Percentiles rank a stretch among this genome's conserved stretches.
phyloP scores from a whole-genome alignment of 1,140 invertebrate genomes.

The Liolophura sinensis region DNA sequence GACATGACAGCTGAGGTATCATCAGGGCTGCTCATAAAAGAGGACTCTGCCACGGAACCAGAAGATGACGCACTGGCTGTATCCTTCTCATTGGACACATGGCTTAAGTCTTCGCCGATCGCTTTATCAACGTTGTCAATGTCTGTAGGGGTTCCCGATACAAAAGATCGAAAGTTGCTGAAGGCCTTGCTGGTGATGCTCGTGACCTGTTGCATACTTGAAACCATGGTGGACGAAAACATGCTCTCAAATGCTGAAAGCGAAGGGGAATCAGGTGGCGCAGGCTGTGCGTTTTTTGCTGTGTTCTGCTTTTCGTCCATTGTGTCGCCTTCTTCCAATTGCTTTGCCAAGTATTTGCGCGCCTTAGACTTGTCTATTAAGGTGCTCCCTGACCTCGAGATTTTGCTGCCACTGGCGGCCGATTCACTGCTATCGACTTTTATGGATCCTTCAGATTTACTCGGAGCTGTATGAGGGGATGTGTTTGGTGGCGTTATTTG shows the following conservation, averaged over 20 bases:
- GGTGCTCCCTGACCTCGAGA: conserved; percentile 19
- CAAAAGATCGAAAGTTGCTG: conserved; percentile 24
- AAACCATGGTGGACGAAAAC: conserved; percentile 58
- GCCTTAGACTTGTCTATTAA: conserved; percentile 45
- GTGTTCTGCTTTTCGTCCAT: conserved; percentile 2
- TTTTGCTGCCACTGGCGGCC: background rate
- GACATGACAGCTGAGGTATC: too few relatives aligned
- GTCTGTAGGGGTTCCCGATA: background rate
- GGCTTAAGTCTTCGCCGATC: too few relatives aligned
- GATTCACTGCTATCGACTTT: background rate
- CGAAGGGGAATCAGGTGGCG: conserved; percentile 9
- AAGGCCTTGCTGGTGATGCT: conserved; percentile 39
- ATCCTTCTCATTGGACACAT: too few relatives aligned
- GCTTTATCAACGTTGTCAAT: too few relatives aligned
- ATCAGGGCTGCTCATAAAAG: too few relatives aligned
- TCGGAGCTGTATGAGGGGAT: background rate
- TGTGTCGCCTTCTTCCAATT: conserved; percentile 36
- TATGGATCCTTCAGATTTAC: background rate
- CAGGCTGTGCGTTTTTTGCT: conserved; percentile 3
- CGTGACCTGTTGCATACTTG: conserved; percentile 27
- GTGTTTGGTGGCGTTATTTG: background rate
- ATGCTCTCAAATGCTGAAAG: conserved; percentile 61
- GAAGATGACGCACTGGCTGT: too few relatives aligned
- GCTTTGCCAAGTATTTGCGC: conserved; percentile 43
- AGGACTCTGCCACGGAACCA: too few relatives aligned